Conservation (phyloP, 1,140 invertebrate species). For the Meloidogyne chitwoodi region DNA sequence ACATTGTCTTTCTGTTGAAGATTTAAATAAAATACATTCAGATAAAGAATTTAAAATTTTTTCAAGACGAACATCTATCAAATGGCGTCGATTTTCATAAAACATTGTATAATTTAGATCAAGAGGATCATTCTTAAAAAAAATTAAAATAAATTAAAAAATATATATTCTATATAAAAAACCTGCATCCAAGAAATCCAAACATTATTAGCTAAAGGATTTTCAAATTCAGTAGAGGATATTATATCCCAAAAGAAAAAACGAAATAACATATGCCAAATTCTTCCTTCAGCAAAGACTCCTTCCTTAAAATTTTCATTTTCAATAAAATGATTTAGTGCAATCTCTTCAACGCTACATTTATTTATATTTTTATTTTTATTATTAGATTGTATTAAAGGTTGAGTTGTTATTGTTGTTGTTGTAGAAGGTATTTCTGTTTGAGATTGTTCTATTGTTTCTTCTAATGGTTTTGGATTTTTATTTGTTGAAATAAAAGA, state of each 20-base stretch:
- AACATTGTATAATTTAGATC: constrained; percentile 42
- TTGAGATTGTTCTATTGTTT: not conserved
- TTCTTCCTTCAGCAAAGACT: constrained; percentile 22
- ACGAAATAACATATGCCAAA: constrained; percentile 52
- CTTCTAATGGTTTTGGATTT: not conserved
- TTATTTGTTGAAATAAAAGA: not conserved
- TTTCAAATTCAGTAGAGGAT: constrained; percentile 38
- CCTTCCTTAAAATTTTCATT: constrained; percentile 37
- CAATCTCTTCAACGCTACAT: constrained; percentile 46
- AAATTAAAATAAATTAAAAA: not conserved
- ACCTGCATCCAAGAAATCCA: constrained; percentile 36
- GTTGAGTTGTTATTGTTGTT: not conserved
- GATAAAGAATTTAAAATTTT: constrained; percentile 1
- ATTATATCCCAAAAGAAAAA: constrained; percentile 46
- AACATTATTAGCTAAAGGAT: constrained; percentile 41
- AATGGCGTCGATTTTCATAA: constrained; percentile 31
- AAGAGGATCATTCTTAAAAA: constrained; percentile 35
- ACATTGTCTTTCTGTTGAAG: not conserved
- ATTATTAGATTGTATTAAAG: not conserved
- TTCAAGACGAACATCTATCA: constrained; percentile 39
- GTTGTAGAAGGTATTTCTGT: not conserved
- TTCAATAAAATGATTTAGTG: constrained; percentile 42
- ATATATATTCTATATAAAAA: no score
- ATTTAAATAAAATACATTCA: not conserved
- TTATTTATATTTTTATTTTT: constrained; percentile 20